phyloP scores from a whole-genome alignment of 2,113 vertebrate species.

The Pelecanus crispus region DNA sequence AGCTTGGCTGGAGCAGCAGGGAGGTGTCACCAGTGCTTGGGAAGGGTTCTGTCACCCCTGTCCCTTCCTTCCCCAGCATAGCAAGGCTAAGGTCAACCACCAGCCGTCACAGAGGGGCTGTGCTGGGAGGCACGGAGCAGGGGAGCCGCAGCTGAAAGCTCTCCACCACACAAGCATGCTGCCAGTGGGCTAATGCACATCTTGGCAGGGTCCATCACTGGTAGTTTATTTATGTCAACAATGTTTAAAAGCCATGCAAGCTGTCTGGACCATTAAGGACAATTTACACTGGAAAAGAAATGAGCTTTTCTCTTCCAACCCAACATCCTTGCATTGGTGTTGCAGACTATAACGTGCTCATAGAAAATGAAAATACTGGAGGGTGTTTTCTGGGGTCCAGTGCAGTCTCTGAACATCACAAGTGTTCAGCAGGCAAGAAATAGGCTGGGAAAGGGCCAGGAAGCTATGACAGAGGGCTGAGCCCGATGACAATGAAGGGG shows the following conservation, averaged over 20 bases:
- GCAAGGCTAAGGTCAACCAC: background rate
- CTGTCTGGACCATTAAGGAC: background rate
- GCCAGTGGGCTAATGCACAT: background rate
- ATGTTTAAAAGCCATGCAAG: background rate
- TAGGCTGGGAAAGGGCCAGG: background rate
- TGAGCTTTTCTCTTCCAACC: background rate
- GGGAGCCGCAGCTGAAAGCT: background rate
- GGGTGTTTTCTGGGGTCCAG: background rate
- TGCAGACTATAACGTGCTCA: background rate
- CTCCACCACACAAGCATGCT: background rate
- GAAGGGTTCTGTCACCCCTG: background rate
- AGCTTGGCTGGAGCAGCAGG: background rate
- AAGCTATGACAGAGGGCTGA: background rate
- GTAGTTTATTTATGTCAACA: background rate
- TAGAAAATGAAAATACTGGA: background rate
- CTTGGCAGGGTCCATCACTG: background rate
- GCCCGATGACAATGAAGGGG: background rate
- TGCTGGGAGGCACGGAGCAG: background rate
- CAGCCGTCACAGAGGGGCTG: fast-evolving
- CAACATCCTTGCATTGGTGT: background rate
- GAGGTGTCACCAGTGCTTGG: background rate
- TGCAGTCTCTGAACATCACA: fast-evolving
- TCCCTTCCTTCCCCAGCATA: background rate
- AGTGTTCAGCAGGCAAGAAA: background rate
- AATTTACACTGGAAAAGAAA: background rate